Base-by-base conservation (phyloP, 1,140 invertebrate species). In the Hylaeus anthracinus region DNA sequence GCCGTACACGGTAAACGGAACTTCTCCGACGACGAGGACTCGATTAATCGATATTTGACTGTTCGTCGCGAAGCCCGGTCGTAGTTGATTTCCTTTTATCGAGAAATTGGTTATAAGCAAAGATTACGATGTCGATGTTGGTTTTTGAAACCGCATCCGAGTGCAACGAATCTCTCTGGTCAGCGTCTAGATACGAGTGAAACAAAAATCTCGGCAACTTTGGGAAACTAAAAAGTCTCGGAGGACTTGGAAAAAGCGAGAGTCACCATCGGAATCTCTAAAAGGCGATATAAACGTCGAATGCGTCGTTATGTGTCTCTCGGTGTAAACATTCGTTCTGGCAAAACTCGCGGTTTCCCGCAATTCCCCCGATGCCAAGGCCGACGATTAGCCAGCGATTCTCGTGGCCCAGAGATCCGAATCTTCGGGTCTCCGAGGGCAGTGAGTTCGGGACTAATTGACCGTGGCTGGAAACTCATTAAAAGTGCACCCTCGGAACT, bases 381-480 rank as follows among this genome's bases (percentile, higher is more conserved):
- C 26, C 26, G 63, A 51, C 58, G 65, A 82, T 86, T 65, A 76
- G 51, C 55, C 60, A 41, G 58, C 58, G 63, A 73, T 72, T 63
- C 51, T 55, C 61, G 61, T 26, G 45, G 60, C 65, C 37, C 66
- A n/a, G 41, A 64, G 61, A 70, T 77, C 58, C 81, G 64, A 83
- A 85, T 85, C 84, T 80, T 81, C 53, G 76, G 10, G 63, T 51
- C 39, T 66, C 43, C 61, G 66, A 70, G 51, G 65, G 58, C 73
- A 58, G 53, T 69, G 26, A 84, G 84, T 84, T 87, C 83, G 80
- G 79, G 86, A 86, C 86, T 90, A 90, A 91, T 90, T 90, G 90
- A 91, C 90, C 89, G 85, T 85, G 85, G 82, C 84, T 72, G 86
- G 79, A 86, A 89, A 90, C 90, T 90, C 90, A 89, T 91, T 91